Conservation (phyloP, 1,140 invertebrate species). For the Hyphantria cunea region DNA sequence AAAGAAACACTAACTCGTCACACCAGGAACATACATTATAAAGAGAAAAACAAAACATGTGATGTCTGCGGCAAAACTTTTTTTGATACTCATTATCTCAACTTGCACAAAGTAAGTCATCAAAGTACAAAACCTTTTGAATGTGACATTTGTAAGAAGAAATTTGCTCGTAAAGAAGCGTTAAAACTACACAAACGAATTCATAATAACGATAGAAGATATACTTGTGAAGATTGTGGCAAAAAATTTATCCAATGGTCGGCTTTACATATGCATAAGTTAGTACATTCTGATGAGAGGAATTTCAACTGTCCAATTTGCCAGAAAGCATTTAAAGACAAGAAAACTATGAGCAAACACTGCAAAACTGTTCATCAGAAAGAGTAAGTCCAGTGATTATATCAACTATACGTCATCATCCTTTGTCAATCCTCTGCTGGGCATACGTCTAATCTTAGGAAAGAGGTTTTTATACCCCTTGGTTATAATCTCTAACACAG, state of each 20-base stretch:
- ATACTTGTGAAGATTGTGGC: slow-evolving; percentile 76
- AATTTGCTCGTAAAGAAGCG: slow-evolving; percentile 86
- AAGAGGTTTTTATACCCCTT: too few species aligned
- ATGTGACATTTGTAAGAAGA: slow-evolving; percentile 79
- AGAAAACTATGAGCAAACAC: slow-evolving; percentile 83
- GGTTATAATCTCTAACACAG: too few species aligned
- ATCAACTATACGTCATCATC: too few species aligned
- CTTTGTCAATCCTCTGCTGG: too few species aligned
- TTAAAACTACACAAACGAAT: slow-evolving; percentile 87
- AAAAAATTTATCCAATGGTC: slow-evolving; percentile 79
- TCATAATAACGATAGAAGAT: slow-evolving; percentile 82
- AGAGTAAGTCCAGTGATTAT: neutral
- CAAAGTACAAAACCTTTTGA: slow-evolving; percentile 45
- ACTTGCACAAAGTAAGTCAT: slow-evolving; percentile 29
- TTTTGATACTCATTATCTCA: slow-evolving; percentile 55
- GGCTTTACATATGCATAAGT: slow-evolving; percentile 62
- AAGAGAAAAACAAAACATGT: slow-evolving; percentile 54
- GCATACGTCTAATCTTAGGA: too few species aligned
- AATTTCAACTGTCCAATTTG: slow-evolving; percentile 89
- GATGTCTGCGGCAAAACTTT: slow-evolving; percentile 49
- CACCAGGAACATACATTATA: slow-evolving; percentile 50
- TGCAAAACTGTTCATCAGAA: neutral
- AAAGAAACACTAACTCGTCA: neutral
- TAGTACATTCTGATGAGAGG: slow-evolving; percentile 87
- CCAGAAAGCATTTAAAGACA: slow-evolving; percentile 88